Conservation (phyloP, 2,888 invertebrate genomes). For the Mesoligia furuncula region DNA sequence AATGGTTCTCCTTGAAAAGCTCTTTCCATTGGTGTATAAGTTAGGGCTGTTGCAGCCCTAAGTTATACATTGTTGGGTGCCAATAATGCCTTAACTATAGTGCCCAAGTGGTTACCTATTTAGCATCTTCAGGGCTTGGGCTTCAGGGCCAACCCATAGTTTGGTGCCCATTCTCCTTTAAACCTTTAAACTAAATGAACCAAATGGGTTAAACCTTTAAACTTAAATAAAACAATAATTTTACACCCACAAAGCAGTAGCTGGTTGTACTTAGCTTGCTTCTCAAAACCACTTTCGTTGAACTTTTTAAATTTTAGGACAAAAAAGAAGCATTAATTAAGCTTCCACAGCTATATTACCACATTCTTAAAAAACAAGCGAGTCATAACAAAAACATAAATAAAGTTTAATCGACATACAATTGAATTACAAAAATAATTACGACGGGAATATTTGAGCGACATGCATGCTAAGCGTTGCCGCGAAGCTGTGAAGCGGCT, state of each 20-base stretch:
- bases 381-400: conserved; percentile 15
- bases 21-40: background rate
- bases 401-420: conserved; percentile 41
- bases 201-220: background rate
- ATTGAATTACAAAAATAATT: conserved; percentile 65
- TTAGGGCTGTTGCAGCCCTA: no score
- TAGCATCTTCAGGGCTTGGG: background rate
- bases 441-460: conserved; percentile 58
- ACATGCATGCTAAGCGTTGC: conserved; percentile 66
- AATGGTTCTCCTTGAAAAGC: background rate
- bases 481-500: conserved; percentile 60
- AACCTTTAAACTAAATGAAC: background rate
- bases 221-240: background rate
- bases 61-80: no score
- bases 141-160: background rate
- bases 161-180: background rate
- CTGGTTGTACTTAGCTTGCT: no score
- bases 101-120: background rate
- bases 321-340: background rate
- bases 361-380: background rate
- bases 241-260: background rate
- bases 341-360: background rate
- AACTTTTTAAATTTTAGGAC: background rate
- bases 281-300: background rate
- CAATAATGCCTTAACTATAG: no score